These are phyloP conservation scores for Eudasyphora cyanicolor DNA, from an alignment of 2,888 invertebrate genomes.

Conservation along the genomic window DNA sequence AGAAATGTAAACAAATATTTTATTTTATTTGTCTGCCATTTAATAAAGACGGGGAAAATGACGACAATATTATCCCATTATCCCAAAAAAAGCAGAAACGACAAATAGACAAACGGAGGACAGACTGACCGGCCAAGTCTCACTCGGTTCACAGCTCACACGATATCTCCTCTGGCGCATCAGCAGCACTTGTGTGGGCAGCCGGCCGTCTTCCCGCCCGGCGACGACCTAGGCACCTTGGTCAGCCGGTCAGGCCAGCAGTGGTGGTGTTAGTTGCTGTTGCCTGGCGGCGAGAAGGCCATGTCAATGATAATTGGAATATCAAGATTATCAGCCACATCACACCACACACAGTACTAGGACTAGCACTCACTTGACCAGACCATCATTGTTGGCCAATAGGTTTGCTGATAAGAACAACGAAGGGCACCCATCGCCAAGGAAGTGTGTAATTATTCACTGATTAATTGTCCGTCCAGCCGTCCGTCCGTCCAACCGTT, in stretches of 20 bases:
- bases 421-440: neutral
- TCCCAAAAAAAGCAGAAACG: slow-evolving; percentile 35
- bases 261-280: neutral
- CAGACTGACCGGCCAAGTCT: no score
- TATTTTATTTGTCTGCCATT: slow-evolving; percentile 57
- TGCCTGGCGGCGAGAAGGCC: slow-evolving; percentile 6
- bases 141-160: slow-evolving; percentile 7
- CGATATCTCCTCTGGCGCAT: no score
- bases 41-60: slow-evolving; percentile 49
- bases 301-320: slow-evolving; percentile 25
- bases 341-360: no score
- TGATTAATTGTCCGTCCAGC: neutral
- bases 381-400: no score
- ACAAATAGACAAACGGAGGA: slow-evolving; percentile 49
- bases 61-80: slow-evolving; percentile 49
- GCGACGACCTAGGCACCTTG: neutral
- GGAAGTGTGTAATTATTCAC: neutral
- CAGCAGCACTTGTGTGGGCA: slow-evolving; percentile 6
- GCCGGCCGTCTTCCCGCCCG: neutral
- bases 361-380: neutral
- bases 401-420: neutral
- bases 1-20: slow-evolving; percentile 54
- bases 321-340: slow-evolving; percentile 42
- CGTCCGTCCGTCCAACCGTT: neutral
- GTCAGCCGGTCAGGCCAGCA: neutral